Evolutionary conservation across 64 coral and sea anemone genomes (phyloP).

Genomic region (Astreopora myriophthalma): DNA sequence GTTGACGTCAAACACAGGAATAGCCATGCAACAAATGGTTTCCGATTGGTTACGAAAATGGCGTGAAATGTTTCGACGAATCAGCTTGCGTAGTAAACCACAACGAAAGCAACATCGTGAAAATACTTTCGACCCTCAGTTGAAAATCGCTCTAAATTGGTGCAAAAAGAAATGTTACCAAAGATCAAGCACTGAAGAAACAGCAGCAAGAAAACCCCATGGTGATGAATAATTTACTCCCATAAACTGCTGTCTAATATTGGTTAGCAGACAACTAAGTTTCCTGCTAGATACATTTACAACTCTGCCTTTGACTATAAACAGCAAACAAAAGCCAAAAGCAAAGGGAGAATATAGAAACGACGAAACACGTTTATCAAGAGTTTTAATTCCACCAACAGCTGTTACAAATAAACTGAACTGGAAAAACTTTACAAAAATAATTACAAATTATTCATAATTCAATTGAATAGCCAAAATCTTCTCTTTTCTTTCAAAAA

Average conservation of each 20-base stretch:
- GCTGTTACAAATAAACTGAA: constrained; percentile 1
- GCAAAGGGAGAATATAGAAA: neutral
- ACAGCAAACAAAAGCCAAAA: neutral
- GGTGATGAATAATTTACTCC: too few species aligned
- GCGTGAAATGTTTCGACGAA: too few species aligned
- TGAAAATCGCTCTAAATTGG: too few species aligned
- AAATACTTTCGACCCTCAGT: too few species aligned
- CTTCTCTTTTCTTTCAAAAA: neutral
- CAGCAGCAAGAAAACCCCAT: too few species aligned
- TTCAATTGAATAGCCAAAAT: neutral
- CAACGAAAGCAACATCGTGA: too few species aligned
- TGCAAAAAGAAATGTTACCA: too few species aligned
- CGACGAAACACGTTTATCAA: neutral
- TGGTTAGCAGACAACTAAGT: neutral
- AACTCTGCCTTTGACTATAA: neutral
- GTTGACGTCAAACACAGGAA: neutral
- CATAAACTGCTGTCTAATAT: neutral
- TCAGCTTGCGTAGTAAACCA: too few species aligned
- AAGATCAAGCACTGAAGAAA: too few species aligned
- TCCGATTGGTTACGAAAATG: neutral
- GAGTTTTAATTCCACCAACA: constrained; percentile 29
- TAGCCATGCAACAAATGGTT: too few species aligned
- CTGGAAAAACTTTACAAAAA: neutral
- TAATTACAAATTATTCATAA: constrained; percentile 31
- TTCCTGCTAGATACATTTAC: neutral